Conservation (phyloP, 1,140 invertebrate species). For the Drosophila sp. region DNA sequence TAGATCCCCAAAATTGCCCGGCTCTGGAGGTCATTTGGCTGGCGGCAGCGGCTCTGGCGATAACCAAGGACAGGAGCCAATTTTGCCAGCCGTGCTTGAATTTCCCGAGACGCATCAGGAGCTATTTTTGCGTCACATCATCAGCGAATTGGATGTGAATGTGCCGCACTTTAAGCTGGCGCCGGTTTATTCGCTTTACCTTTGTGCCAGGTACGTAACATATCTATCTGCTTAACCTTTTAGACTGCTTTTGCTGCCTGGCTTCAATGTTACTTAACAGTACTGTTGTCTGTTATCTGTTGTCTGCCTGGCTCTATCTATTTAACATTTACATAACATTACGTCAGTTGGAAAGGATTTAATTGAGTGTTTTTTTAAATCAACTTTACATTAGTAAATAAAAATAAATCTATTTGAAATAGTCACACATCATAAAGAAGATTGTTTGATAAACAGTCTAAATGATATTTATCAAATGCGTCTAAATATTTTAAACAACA, state of each 20-base stretch:
- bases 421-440: too few relatives aligned
- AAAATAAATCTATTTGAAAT: too few relatives aligned
- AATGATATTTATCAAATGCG: too few relatives aligned
- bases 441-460: too few relatives aligned
- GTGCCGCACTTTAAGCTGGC: conserved; percentile 94
- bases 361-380: neutral
- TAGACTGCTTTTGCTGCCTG: conserved; percentile 17
- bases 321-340: neutral
- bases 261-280: conserved; percentile 3
- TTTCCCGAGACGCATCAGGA: conserved; percentile 97
- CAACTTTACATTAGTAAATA: too few relatives aligned
- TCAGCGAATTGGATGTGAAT: conserved; percentile 94
- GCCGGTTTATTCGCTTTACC: conserved; percentile 97
- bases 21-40: conserved; percentile 53
- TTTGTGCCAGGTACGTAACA: conserved; percentile 89
- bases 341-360: neutral
- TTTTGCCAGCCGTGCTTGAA: conserved; percentile 96
- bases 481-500: too few relatives aligned
- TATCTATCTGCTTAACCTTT: neutral
- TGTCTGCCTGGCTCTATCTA: conserved; percentile 1
- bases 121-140: conserved; percentile 93
- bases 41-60: conserved; percentile 64
- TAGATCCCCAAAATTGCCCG: conserved; percentile 77
- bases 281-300: neutral
- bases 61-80: conserved; percentile 91